phyloP scores from a whole-genome alignment of 1,140 invertebrate species.

The Steinernema khuongi region DNA sequence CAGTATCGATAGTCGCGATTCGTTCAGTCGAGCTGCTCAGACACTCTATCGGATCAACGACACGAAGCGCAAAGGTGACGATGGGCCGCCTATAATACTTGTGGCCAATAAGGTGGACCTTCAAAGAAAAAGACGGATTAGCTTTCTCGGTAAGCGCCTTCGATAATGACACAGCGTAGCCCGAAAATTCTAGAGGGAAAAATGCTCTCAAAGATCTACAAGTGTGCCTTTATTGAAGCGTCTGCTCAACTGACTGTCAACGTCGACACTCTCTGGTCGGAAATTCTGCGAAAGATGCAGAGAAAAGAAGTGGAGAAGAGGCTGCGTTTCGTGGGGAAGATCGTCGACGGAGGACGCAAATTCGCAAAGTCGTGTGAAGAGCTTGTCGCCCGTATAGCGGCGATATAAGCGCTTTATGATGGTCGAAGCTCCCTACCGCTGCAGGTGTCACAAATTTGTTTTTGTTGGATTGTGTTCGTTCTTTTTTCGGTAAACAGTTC shows the following conservation, averaged over 20 bases:
- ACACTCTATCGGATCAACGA: conserved; percentile 47
- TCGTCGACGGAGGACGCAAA: conserved; percentile 42
- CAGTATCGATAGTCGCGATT: conserved; percentile 47
- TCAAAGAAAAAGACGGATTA: conserved; percentile 45
- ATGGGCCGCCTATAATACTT: conserved; percentile 37
- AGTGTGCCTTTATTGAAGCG: conserved; percentile 46
- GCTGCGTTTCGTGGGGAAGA: conserved; percentile 22
- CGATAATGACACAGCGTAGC: not conserved
- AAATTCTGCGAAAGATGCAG: conserved; percentile 44
- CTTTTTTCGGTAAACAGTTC: too few relatives aligned
- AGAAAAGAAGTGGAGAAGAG: conserved; percentile 28
- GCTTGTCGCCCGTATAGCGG: conserved; percentile 38
- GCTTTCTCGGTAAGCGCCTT: conserved; percentile 39
- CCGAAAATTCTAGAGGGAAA: conserved; percentile 45
- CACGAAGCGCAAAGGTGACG: not conserved
- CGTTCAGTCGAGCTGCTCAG: conserved; percentile 45
- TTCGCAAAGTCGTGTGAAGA: conserved; percentile 55
- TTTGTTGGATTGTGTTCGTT: too few relatives aligned
- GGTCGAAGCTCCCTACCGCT: not conserved
- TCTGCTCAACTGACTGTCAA: conserved; percentile 49
- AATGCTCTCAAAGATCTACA: conserved; percentile 53
- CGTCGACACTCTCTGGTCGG: conserved; percentile 44
- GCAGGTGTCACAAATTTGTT: too few relatives aligned
- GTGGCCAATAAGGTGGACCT: conserved; percentile 50
- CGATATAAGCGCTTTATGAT: conserved; percentile 27